Percentiles rank a stretch among this genome's conserved stretches.
phyloP scores from a whole-genome alignment of 2,797 vertebrate genomes.

The Stomatorhinus walkeri region DNA sequence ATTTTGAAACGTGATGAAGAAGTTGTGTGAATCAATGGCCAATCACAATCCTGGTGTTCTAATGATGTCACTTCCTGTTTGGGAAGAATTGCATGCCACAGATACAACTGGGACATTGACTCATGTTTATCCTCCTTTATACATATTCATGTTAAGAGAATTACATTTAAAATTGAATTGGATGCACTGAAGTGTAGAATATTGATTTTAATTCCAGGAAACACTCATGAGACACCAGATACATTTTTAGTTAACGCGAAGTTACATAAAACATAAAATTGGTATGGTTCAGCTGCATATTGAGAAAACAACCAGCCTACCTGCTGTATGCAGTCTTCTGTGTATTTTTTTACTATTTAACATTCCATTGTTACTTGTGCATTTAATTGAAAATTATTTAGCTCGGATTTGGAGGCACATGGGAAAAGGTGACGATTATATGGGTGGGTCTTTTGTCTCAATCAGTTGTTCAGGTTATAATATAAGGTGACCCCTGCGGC shows the following conservation, averaged over 20 bases:
- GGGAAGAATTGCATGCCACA: not conserved
- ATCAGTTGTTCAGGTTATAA: slow-evolving; percentile 4
- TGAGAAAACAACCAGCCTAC: not conserved
- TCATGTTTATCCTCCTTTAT: not conserved
- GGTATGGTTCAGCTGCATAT: not conserved
- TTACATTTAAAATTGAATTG: not conserved
- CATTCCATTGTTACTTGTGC: not conserved
- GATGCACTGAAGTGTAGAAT: slow-evolving; percentile 1
- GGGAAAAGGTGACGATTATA: not conserved
- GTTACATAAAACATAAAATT: not conserved
- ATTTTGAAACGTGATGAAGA: not conserved
- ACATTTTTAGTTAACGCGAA: not conserved
- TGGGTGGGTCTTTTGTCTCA: not conserved
- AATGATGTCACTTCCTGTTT: not conserved
- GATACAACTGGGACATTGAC: not conserved
- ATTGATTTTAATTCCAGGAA: slow-evolving; percentile 6
- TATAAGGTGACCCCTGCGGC: not conserved
- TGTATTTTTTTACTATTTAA: not conserved
- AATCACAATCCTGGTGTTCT: not conserved
- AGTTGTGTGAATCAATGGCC: not conserved
- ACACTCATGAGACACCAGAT: not conserved
- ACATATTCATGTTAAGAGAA: slow-evolving; percentile 8
- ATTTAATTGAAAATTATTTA: not conserved
- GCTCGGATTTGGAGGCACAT: not conserved
- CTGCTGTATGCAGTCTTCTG: not conserved